Base-by-base conservation (phyloP, 1,140 invertebrate genomes). In the Lasaia peninsularis region DNA sequence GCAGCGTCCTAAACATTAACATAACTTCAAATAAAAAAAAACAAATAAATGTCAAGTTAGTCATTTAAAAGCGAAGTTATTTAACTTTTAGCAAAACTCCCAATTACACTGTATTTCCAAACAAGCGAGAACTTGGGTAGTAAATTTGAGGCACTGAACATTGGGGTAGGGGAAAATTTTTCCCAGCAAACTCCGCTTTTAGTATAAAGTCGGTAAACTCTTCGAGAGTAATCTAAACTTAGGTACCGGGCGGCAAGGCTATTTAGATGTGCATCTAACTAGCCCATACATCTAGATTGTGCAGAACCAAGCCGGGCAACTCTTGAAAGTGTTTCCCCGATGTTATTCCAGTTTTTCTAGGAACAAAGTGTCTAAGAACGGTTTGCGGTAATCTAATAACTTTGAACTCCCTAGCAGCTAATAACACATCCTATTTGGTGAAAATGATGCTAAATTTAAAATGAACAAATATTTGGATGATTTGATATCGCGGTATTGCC, bases 181-280 rank as follows among this genome's bases (percentile, higher is more conserved):
- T 31, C 58, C 62, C 63, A 63, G 69, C 69, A 75, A 80, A 82
- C 78, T 73, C 68, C 66, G 62, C 67, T 52, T 52, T 67, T 65
- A 57, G 58, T 60, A 50, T 34, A 73, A 80, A 79, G 71, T 80
- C 73, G 69, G 72, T 71, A 72, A 80, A 85, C 67, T 77, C 80
- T 73, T 70, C 74, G 75, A 75, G 80, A 87, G 84, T 87, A 87
- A 87, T 87, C 84, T 87, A 87, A 86, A 87, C 80, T 87, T 87
- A 79, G 78, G 71, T 80, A 77, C 75, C 78, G 69, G 74, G 72
- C 69, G 73, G 78, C 82, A 73, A 75, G 74, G 84, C 84, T 84
- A 83, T 87, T 87, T 86, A 87, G 84, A 87, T 86, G 84, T 76
- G 80, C 82, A 87, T 87, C 84, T 87, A 86, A 84, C 82, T 82